phyloP scores from a whole-genome alignment of 2,888 invertebrate genomes.

The Caenorhabditis sp. region DNA sequence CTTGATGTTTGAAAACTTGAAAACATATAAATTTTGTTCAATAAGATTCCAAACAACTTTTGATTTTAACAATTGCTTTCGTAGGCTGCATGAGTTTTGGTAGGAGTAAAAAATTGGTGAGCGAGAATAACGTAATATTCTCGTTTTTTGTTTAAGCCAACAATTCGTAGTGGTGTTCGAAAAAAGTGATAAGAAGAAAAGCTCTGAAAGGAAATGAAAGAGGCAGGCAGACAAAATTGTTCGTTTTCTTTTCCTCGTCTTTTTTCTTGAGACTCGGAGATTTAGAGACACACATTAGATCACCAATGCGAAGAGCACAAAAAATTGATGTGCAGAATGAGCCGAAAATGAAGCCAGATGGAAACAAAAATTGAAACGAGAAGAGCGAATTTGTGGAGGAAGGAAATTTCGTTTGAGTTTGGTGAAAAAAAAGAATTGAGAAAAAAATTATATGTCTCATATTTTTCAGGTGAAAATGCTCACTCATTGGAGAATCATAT shows the following conservation, averaged over 20 bases:
- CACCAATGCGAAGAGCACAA: not conserved
- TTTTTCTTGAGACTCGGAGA: not conserved
- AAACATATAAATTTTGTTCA: too few species aligned
- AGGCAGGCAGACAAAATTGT: conserved; percentile 9
- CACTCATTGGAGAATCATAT: too few species aligned
- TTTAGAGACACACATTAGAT: not conserved
- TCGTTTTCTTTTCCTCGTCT: conserved; percentile 6
- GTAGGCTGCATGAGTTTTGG: too few species aligned
- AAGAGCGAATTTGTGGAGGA: not conserved
- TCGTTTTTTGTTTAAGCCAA: too few species aligned
- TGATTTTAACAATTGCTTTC: too few species aligned
- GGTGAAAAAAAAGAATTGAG: not conserved
- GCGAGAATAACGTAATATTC: too few species aligned
- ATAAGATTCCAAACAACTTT: too few species aligned
- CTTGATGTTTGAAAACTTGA: too few species aligned
- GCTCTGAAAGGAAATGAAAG: conserved; percentile 11
- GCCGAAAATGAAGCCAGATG: not conserved
- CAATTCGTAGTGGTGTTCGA: not conserved
- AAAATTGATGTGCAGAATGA: not conserved
- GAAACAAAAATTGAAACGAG: conserved; percentile 8
- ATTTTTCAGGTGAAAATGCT: too few species aligned
- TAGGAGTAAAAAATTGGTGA: too few species aligned
- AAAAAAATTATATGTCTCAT: not conserved
- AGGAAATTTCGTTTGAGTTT: not conserved
- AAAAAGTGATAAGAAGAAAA: not conserved